Base-by-base conservation (phyloP, 2,888 invertebrate species). In the Tubulanus polymorphus region DNA sequence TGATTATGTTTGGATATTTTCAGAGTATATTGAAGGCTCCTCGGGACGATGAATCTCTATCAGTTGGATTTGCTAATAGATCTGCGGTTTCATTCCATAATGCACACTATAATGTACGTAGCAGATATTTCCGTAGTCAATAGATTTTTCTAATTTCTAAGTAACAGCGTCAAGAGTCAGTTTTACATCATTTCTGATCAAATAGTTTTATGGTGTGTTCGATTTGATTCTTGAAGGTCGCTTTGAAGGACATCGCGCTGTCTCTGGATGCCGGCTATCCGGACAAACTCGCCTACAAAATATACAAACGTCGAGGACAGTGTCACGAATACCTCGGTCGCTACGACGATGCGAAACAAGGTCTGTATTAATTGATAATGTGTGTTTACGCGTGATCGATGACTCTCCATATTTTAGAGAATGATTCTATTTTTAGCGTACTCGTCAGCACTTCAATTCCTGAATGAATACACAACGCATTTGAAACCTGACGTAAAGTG, bases 221-320 rank as follows among this genome's bases (percentile, higher is more conserved):
- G 10, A 12, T 32, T n/a, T 32, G 10, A 32, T 32, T 32, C 35
- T 12, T 32, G 35, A 8, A 41, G 41, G 63, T 63, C 12, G 73
- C 72, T 53, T 41, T 74, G 28, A 51, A 35, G 0, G 75, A 75
- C 54, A 70, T 74, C 8, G 57, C 63, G n/a, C 47, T 62, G 28
- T 74, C 71, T 12, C 53, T 71, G 49, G 59, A 81, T 28, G 80
- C 82, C 58, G 82, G 83, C 12, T 88, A 87, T 71, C 87, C 89
- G 0, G 68, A 74, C 27, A 82, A 84, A 52, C 80, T 84, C 49
- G 79, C 79, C 20, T 84, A 85, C 66, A 90, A 90, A 78, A 78
- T 91, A 52, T 79, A 84, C 51, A 70, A 87, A 10, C 82, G 90
- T 35, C 82, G 83, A 64, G 85, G 84, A 0, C 84, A 86, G 64